Conservation (phyloP, 2,113 vertebrate genomes). For the Vicugna pacos region DNA sequence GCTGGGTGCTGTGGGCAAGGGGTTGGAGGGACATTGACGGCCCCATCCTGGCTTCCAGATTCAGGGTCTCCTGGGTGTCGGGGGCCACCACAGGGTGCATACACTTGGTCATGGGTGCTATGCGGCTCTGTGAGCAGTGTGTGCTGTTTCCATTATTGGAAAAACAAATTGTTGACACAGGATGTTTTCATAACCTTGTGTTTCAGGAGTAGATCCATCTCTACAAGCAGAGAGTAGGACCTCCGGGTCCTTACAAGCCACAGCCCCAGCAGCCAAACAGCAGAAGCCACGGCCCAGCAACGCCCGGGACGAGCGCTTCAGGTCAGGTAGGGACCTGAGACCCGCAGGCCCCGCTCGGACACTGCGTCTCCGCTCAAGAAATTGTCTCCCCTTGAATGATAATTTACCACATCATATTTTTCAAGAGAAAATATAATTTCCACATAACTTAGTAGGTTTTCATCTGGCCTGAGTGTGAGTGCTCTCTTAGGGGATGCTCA, state of each 20-base stretch:
- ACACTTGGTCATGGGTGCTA: too few species aligned
- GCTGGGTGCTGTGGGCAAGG: neutral
- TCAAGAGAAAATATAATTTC: neutral
- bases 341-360: neutral
- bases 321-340: constrained; percentile 91
- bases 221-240: constrained; percentile 92
- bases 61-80: neutral
- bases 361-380: neutral
- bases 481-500: neutral
- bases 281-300: constrained; percentile 91
- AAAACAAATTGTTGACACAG: constrained; percentile 32
- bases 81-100: neutral
- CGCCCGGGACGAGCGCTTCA: constrained; percentile 95
- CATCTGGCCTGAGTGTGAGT: neutral
- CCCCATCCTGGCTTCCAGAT: neutral
- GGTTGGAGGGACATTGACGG: neutral
- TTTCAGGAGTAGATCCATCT: constrained; percentile 95
- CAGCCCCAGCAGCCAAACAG: constrained; percentile 86
- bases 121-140: neutral
- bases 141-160: neutral
- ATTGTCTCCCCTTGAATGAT: neutral
- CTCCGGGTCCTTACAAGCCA: constrained; percentile 88
- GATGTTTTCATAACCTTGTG: constrained; percentile 53
- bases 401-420: neutral
- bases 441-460: neutral